Conservation (phyloP, 2,888 invertebrate species). For the Suillia variegata region DNA sequence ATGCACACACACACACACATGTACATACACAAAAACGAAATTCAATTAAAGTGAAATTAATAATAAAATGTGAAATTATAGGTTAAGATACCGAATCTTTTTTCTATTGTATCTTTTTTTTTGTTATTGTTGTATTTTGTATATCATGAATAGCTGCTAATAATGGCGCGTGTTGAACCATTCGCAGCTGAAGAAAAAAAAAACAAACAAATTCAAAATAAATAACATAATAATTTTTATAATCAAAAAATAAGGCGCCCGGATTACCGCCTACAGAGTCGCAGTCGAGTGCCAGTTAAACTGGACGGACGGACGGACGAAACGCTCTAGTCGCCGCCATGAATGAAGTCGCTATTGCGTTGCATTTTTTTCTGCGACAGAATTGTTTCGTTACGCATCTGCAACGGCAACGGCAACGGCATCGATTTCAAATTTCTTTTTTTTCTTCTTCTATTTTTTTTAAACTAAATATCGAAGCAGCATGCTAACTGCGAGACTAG, state of each 20-base stretch:
- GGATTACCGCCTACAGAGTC: neutral
- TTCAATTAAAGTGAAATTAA: constrained; percentile 28
- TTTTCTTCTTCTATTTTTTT: too few species aligned
- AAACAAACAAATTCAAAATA: neutral
- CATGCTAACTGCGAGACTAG: too few species aligned
- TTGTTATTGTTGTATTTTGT: neutral
- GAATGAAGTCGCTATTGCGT: too few species aligned
- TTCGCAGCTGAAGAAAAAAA: neutral
- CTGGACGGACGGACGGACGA: neutral
- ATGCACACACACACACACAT: neutral
- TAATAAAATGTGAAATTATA: constrained; percentile 25
- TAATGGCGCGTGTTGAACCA: neutral
- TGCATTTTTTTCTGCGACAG: too few species aligned
- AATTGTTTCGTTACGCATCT: too few species aligned
- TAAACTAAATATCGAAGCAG: too few species aligned
- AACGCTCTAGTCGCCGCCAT: too few species aligned
- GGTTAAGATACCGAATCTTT: constrained; percentile 16
- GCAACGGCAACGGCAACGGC: too few species aligned
- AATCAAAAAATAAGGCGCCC: too few species aligned
- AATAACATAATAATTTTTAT: neutral
- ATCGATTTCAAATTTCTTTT: too few species aligned
- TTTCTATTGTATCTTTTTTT: neutral
- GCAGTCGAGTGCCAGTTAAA: neutral
- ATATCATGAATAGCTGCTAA: neutral
- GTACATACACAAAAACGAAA: constrained; percentile 6